Evolutionary conservation across 2,888 invertebrate species (phyloP).

Genomic region (Luperina nickerlii): DNA sequence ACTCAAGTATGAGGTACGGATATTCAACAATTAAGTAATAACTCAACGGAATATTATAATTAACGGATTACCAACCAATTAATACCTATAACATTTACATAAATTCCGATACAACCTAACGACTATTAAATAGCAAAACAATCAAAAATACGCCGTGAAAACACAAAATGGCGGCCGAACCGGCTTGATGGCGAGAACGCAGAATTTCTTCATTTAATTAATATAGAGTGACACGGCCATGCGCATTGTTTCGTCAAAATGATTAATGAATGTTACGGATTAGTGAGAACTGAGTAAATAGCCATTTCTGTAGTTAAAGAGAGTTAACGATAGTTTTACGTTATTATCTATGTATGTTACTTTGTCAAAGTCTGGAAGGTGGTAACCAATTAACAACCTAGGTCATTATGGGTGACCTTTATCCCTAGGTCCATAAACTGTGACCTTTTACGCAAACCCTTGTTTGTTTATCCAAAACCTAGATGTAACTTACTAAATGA

Average conservation of each 20-base stretch:
- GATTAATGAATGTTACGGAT: slow-evolving; percentile 54
- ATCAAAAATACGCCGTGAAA: slow-evolving; percentile 14
- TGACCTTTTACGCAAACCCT: slow-evolving; percentile 3
- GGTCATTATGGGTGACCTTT: slow-evolving; percentile 6
- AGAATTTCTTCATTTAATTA: slow-evolving; percentile 44
- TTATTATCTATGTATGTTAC: neutral
- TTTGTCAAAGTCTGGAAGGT: neutral
- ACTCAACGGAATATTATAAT: neutral
- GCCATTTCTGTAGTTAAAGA: slow-evolving; percentile 2
- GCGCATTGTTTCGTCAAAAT: slow-evolving; percentile 49
- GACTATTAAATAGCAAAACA: neutral
- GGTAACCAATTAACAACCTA: slow-evolving; percentile 6
- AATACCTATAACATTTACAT: neutral
- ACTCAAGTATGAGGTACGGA: neutral
- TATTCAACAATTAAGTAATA: neutral
- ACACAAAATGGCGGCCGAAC: slow-evolving; percentile 39
- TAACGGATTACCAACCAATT: neutral
- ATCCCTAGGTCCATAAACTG: neutral
- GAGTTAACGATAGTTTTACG: neutral
- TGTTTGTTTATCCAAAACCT: neutral
- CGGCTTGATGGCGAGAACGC: slow-evolving; percentile 19
- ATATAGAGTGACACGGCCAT: slow-evolving; percentile 42
- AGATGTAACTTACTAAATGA: neutral
- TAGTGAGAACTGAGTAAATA: slow-evolving; percentile 14
- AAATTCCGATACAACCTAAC: neutral